Evolutionary conservation across 2,797 vertebrate genomes (phyloP), one percentile per base, ranked within the genome.

Genomic region (Enteromius fasciolatus): DNA sequence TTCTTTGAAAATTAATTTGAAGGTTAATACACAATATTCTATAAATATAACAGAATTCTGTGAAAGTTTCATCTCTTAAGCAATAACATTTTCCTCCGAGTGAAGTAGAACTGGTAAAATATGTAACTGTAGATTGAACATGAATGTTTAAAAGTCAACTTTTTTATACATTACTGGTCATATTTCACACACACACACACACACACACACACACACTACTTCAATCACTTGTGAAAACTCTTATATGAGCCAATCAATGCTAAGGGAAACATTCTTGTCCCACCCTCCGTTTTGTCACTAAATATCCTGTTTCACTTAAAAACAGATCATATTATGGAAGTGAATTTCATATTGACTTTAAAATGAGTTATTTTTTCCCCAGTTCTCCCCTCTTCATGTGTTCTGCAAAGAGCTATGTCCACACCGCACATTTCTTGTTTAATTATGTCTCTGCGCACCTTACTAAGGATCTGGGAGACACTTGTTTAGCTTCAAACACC

Each of bases 401-500:
- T 31, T 63, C 61, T 31, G 25, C 59, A 17, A 15, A n/a, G 28
- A 84, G 87, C 87, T 90, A 89, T 89, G 31, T 70, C 66, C 85
- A 41, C 73, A 76, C 90, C 90, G 92, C 92, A 93, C 91, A 91
- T 91, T 91, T 94, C 90, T 92, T 93, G 93, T 93, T 94, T 93
- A 93, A 94, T 94, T 91, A 94, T 93, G 84, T 48, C 89, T 87
- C 90, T 86, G 88, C 89, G 87, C 92, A 90, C 91, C 89, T 86
- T 87, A 91, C 93, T 92, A 89, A 88, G 89, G 93, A 92, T 92
- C 91, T 92, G 93, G 93, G 93, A 94, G 93, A 92, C 93, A 91
- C 93, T 94, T 94, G 93, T 94, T 95, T 94, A 93, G 92, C 91
- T 94, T 94, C 93, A 93, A 93, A 93, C 92, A 90, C 83, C 87